Evolutionary conservation across 2,888 invertebrate species (phyloP).

Genomic region (Anthrax anthrax): DNA sequence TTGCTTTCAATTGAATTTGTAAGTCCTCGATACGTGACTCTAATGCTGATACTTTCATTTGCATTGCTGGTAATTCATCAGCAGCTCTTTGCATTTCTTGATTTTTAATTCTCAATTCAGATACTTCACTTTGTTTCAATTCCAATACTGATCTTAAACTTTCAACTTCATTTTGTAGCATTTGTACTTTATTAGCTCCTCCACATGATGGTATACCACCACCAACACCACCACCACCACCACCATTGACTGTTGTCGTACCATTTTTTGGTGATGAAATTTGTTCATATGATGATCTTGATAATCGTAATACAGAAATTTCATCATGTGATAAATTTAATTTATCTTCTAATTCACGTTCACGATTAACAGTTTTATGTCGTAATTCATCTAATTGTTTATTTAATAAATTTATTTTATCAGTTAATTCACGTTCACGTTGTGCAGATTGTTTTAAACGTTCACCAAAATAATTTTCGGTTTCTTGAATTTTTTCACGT

Average conservation of each 20-base stretch:
- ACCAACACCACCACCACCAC: constrained; percentile 20
- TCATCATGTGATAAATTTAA: constrained; percentile 29
- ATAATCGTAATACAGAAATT: constrained; percentile 20
- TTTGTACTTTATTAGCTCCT: constrained; percentile 19
- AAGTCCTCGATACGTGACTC: constrained; percentile 79
- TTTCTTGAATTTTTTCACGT: constrained; percentile 19
- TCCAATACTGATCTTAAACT: constrained; percentile 81
- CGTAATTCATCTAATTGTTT: constrained; percentile 25
- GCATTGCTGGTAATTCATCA: constrained; percentile 54
- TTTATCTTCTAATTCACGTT: constrained; percentile 29
- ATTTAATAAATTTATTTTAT: constrained; percentile 23
- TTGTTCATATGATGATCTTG: constrained; percentile 10
- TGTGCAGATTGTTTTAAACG: constrained; percentile 19
- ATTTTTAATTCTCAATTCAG: constrained; percentile 55
- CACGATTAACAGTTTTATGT: constrained; percentile 22
- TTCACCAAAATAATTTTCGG: constrained; percentile 22
- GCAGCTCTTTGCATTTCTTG: constrained; percentile 56
- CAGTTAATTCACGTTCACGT: constrained; percentile 25
- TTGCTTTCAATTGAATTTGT: constrained; percentile 54
- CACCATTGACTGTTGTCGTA: background rate
- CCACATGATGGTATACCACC: constrained; percentile 15
- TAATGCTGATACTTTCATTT: constrained; percentile 60
- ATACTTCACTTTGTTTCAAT: constrained; percentile 72
- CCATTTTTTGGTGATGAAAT: constrained; percentile 9
- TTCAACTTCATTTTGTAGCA: constrained; percentile 57